A percentile compares a stretch with the other conserved stretches of the same genome.
Conservation (phyloP, 2,888 invertebrate species). For the Syrphus vitripennis region DNA sequence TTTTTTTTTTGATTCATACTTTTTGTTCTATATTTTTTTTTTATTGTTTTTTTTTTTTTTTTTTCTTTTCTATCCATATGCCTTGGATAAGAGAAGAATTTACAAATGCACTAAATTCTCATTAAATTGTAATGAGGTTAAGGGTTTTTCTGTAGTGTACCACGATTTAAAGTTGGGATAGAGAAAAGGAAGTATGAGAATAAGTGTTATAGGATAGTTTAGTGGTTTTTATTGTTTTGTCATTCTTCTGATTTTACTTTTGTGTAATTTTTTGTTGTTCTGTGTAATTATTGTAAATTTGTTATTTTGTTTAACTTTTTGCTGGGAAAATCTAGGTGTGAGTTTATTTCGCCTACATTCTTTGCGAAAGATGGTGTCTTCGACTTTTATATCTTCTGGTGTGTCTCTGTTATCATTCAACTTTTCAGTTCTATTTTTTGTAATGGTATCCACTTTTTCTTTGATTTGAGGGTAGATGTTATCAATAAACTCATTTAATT, state of each 20-base stretch:
- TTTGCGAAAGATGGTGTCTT: neutral
- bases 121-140: neutral
- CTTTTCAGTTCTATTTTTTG: neutral
- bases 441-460: slow-evolving; percentile 4
- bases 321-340: neutral
- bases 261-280: no score
- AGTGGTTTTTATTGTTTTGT: neutral
- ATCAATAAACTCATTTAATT: slow-evolving; percentile 31
- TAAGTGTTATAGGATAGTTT: neutral
- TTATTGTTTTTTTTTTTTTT: no score
- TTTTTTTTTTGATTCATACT: neutral
- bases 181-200: neutral
- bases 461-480: slow-evolving; percentile 35
- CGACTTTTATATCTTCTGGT: neutral
- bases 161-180: neutral
- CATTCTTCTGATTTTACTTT: slow-evolving; percentile 19
- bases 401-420: no score
- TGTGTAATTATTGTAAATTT: neutral
- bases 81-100: neutral
- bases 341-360: no score
- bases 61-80: neutral
- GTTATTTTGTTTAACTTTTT: slow-evolving; percentile 18
- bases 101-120: neutral
- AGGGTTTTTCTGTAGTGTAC: neutral
- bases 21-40: no score